Conservation (phyloP, 1,140 invertebrate genomes). For the Lethocerus indicus region DNA sequence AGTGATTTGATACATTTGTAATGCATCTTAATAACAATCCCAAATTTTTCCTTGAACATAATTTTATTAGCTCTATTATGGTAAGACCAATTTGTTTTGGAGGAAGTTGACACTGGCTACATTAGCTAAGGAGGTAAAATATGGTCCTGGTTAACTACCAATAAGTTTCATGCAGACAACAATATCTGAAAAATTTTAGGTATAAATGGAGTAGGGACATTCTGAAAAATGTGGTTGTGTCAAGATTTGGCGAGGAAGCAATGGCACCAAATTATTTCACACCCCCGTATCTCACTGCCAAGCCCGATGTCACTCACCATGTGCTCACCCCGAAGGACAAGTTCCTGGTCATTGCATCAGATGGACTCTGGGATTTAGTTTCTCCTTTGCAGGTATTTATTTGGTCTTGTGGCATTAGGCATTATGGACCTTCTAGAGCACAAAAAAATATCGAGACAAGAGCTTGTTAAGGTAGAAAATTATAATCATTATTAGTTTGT, state of each 20-base stretch:
- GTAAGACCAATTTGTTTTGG: not conserved
- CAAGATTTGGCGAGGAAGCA: conserved; percentile 46
- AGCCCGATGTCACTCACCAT: conserved; percentile 75
- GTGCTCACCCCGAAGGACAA: conserved; percentile 69
- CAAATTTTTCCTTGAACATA: not conserved
- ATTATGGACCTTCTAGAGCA: not conserved
- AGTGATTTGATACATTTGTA: not conserved
- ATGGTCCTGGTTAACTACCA: not conserved
- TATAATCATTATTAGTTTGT: not conserved
- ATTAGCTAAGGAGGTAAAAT: not conserved
- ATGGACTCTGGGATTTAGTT: conserved; percentile 94
- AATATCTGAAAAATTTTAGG: conserved; percentile 7
- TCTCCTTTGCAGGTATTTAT: conserved; percentile 56
- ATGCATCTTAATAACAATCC: not conserved
- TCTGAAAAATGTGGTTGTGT: conserved; percentile 52
- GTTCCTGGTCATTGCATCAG: conserved; percentile 91
- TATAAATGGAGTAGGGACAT: conserved; percentile 82
- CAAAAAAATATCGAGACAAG: not conserved
- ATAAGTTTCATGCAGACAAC: no score
- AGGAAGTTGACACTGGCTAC: not conserved
- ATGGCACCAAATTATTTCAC: conserved; percentile 73
- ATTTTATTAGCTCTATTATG: not conserved
- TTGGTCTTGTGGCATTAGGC: no score
- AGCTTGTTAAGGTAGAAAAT: not conserved
- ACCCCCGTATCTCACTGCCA: conserved; percentile 91